A percentile compares a stretch with the other conserved stretches of the same genome.
phyloP scores from a whole-genome alignment of 2,888 invertebrate species.

The Apodemia mormo region DNA sequence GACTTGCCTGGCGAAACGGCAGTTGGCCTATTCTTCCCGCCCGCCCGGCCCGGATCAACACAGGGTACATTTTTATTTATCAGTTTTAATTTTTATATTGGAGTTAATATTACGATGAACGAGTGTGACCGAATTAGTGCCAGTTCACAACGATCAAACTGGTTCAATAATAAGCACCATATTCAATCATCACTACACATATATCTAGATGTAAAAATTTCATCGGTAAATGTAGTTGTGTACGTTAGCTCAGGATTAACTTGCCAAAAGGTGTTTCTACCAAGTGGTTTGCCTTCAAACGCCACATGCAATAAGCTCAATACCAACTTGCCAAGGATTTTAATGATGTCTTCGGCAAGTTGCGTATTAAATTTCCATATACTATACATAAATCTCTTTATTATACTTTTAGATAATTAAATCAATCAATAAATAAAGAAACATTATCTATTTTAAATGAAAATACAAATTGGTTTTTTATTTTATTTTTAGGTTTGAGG shows the following conservation, averaged over 20 bases:
- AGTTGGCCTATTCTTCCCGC: no score
- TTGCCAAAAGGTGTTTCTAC: conserved; percentile 45
- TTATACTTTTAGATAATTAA: no score
- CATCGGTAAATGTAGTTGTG: conserved; percentile 35
- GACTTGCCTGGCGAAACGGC: no score
- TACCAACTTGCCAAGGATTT: conserved; percentile 35
- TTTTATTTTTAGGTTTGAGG: no score
- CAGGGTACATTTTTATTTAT: no score
- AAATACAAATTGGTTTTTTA: no score
- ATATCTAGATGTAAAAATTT: conserved; percentile 39
- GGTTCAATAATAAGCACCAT: conserved; percentile 1
- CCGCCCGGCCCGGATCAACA: no score
- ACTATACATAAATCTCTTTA: not conserved
- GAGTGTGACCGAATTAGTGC: not conserved
- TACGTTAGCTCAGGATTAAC: conserved; percentile 40
- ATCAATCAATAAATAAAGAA: no score
- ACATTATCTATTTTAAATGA: no score
- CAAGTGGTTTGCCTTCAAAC: conserved; percentile 58
- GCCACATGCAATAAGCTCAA: conserved; percentile 41
- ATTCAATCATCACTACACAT: conserved; percentile 1
- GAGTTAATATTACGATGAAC: no score
- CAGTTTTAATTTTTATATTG: no score
- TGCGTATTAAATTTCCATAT: not conserved
- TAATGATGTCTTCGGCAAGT: conserved; percentile 13
- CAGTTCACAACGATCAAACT: not conserved